A percentile compares a stretch with the other conserved stretches of the same genome.
These are phyloP conservation scores for Galagoides demidoff DNA, from an alignment of 2,797 vertebrate species.

Conservation along the genomic window DNA sequence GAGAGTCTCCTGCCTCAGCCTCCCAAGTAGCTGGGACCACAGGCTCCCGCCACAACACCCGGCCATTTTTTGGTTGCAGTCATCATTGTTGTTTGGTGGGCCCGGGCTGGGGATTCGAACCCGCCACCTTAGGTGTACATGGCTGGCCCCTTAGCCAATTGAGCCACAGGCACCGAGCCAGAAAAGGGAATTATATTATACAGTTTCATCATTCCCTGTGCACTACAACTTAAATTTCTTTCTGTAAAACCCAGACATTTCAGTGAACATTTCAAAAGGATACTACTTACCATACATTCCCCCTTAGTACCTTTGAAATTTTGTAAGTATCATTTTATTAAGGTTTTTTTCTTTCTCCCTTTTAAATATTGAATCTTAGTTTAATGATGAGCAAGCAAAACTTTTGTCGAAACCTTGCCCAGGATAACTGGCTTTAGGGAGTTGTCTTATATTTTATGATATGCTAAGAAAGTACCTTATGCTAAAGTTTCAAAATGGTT, in stretches of 20 bases:
- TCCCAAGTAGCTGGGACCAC: too few species aligned
- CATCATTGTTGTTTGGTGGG: too few species aligned
- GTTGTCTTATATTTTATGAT: background rate
- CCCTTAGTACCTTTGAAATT: background rate
- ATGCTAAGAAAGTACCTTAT: background rate
- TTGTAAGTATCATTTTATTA: background rate
- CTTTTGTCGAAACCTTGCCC: background rate
- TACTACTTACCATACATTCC: background rate
- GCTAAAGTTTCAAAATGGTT: background rate
- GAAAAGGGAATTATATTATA: background rate
- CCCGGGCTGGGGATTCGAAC: too few species aligned
- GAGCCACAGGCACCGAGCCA: too few species aligned
- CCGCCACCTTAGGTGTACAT: too few species aligned
- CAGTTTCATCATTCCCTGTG: background rate
- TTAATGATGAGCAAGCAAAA: constrained; percentile 34
- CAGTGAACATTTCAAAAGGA: background rate
- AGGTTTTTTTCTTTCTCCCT: background rate
- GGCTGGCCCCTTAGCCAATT: too few species aligned
- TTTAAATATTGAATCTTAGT: background rate
- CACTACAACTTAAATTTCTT: background rate
- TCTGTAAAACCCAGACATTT: background rate
- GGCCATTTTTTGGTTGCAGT: too few species aligned
- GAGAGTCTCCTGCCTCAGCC: too few species aligned
- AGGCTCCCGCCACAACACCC: too few species aligned
- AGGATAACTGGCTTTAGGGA: background rate